Conservation (phyloP, 64 coral and sea anemone genomes). For the Dendrophyllia cribrosa region DNA sequence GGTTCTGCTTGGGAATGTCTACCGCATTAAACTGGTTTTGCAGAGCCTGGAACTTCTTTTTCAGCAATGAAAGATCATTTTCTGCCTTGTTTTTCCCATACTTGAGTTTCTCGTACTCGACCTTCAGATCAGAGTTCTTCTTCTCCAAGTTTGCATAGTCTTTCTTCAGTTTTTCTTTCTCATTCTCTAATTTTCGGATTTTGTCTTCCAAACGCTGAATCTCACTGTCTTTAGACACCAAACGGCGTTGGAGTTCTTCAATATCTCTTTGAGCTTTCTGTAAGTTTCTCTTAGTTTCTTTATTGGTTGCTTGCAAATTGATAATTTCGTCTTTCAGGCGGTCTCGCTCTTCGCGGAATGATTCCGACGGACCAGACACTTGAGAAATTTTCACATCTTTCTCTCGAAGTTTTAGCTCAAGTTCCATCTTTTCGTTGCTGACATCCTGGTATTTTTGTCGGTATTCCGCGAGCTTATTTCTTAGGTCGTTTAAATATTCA, state of each 20-base stretch:
- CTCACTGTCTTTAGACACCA: slow-evolving; percentile 69
- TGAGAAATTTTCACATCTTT: slow-evolving; percentile 77
- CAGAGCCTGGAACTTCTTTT: slow-evolving; percentile 81
- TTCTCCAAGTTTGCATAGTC: slow-evolving; percentile 52
- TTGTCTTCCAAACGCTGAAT: slow-evolving; percentile 80
- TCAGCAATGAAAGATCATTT: slow-evolving; percentile 76
- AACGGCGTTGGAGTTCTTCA: slow-evolving; percentile 69
- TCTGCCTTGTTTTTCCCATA: slow-evolving; percentile 75
- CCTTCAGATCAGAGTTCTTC: slow-evolving; percentile 69
- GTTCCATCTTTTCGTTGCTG: slow-evolving; percentile 67
- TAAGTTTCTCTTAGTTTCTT: slow-evolving; percentile 71
- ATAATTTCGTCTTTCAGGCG: slow-evolving; percentile 84
- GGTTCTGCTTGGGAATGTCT: slow-evolving; percentile 25
- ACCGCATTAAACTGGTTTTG: slow-evolving; percentile 60
- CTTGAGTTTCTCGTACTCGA: slow-evolving; percentile 76
- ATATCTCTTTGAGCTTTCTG: slow-evolving; percentile 82
- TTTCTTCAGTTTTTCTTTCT: slow-evolving; percentile 73
- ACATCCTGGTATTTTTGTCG: slow-evolving; percentile 72
- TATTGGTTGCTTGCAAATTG: slow-evolving; percentile 40
- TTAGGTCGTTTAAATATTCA: slow-evolving; percentile 68
- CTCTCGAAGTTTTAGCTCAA: slow-evolving; percentile 72
- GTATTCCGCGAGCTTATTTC: slow-evolving; percentile 73
- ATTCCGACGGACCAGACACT: slow-evolving; percentile 64
- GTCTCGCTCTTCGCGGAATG: slow-evolving; percentile 79
- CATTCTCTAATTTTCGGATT: slow-evolving; percentile 72